Evolutionary conservation across 2,113 vertebrate species (phyloP).

Genomic region (Barnardius zonarius): DNA sequence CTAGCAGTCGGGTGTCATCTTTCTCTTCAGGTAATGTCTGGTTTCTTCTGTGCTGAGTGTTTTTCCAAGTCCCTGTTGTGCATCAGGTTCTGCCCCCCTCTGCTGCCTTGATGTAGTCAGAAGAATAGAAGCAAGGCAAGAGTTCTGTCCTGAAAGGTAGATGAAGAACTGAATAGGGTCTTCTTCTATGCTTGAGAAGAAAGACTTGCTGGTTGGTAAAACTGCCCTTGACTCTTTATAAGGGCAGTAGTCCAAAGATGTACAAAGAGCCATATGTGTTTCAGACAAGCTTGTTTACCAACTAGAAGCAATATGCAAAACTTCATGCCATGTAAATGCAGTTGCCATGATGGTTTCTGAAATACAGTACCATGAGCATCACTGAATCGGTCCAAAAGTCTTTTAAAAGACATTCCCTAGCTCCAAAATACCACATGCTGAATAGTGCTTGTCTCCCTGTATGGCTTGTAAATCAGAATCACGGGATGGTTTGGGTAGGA

Average conservation of each 20-base stretch:
- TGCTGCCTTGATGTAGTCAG: rapidly evolving
- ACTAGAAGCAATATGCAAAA: background rate
- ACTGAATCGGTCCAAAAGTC: background rate
- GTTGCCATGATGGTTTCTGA: background rate
- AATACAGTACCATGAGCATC: background rate
- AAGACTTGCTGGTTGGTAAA: background rate
- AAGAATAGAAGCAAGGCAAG: background rate
- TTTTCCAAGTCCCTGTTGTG: background rate
- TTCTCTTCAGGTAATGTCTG: conserved; percentile 80
- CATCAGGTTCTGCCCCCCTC: background rate
- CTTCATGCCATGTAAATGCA: background rate
- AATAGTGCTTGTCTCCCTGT: background rate
- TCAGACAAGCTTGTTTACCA: background rate
- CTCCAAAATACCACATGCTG: background rate
- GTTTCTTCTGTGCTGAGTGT: background rate
- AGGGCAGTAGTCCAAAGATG: background rate
- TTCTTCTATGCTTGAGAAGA: background rate
- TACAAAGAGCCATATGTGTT: background rate
- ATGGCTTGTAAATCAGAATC: background rate
- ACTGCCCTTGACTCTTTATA: background rate
- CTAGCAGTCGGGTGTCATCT: conserved; percentile 77
- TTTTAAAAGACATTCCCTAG: background rate
- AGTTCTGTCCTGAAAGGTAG: background rate
- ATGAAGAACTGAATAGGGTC: background rate
- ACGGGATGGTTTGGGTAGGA: background rate